Percentiles rank a stretch among this genome's conserved stretches.
phyloP scores from a whole-genome alignment of 2,888 invertebrate genomes.

The Gymnoscelis rufifasciata region DNA sequence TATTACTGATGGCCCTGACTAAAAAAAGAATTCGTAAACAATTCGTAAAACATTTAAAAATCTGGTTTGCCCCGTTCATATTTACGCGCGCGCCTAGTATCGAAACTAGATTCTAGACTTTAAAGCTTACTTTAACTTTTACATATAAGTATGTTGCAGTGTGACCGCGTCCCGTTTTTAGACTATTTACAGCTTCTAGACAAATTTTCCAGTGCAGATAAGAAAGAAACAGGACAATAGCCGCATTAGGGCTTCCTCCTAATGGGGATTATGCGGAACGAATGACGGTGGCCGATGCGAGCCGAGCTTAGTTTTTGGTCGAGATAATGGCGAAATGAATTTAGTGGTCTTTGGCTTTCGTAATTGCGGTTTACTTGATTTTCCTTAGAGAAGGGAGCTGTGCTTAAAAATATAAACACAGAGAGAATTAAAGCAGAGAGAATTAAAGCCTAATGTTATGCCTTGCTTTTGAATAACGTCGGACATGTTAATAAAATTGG shows the following conservation, averaged over 20 bases:
- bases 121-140: background rate
- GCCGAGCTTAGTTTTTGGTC: slow-evolving; percentile 53
- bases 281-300: slow-evolving; percentile 48
- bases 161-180: slow-evolving; percentile 42
- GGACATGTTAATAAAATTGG: too few relatives aligned
- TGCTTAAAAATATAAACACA: too few relatives aligned
- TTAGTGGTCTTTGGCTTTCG: slow-evolving; percentile 39
- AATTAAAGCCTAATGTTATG: too few relatives aligned
- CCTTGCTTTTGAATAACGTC: too few relatives aligned
- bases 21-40: too few relatives aligned
- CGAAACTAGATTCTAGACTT: too few relatives aligned
- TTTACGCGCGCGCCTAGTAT: too few relatives aligned
- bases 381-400: too few relatives aligned
- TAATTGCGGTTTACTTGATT: slow-evolving; percentile 28
- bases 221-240: slow-evolving; percentile 73
- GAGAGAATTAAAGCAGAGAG: too few relatives aligned
- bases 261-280: slow-evolving; percentile 64
- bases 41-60: too few relatives aligned
- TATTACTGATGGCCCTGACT: too few relatives aligned
- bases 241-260: slow-evolving; percentile 61
- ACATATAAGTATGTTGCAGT: slow-evolving; percentile 33
- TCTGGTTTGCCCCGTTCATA: too few relatives aligned
- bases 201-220: slow-evolving; percentile 72
- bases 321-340: slow-evolving; percentile 65
- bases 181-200: slow-evolving; percentile 71